These are phyloP conservation scores for Chromis chromis DNA, from an alignment of 2,797 vertebrate genomes.

Conservation along the genomic window DNA sequence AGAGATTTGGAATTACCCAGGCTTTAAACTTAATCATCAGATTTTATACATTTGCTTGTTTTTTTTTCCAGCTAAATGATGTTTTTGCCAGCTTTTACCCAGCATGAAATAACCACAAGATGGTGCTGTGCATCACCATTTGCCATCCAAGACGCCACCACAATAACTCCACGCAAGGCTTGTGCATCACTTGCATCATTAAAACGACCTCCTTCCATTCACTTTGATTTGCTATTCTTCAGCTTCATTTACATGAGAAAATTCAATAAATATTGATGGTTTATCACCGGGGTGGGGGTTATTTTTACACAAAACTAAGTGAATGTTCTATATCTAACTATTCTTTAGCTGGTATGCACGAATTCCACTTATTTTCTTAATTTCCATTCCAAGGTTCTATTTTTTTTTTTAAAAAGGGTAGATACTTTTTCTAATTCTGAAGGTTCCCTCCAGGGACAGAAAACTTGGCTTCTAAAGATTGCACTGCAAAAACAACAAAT, in stretches of 20 bases:
- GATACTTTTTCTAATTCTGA: background rate
- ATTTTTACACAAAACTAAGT: background rate
- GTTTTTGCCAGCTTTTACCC: background rate
- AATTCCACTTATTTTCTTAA: background rate
- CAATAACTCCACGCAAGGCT: background rate
- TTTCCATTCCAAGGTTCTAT: background rate
- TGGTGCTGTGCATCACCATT: slow-evolving; percentile 71
- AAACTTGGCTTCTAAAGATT: background rate
- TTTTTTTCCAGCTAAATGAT: background rate
- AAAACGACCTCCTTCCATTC: slow-evolving; percentile 4
- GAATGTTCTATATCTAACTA: background rate
- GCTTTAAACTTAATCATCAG: background rate
- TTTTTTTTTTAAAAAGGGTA: background rate
- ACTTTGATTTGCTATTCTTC: background rate
- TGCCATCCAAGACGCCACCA: background rate
- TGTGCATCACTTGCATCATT: background rate
- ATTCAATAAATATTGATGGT: background rate
- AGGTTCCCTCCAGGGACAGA: too few species aligned
- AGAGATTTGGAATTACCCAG: background rate
- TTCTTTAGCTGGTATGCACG: background rate
- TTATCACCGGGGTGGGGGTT: too few species aligned
- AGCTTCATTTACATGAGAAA: background rate
- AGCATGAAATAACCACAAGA: slow-evolving; percentile 71
- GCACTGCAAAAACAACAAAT: background rate
- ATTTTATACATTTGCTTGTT: background rate